Evolutionary conservation across 2,888 invertebrate species (phyloP).

Genomic region (Oxycera nigricornis): DNA sequence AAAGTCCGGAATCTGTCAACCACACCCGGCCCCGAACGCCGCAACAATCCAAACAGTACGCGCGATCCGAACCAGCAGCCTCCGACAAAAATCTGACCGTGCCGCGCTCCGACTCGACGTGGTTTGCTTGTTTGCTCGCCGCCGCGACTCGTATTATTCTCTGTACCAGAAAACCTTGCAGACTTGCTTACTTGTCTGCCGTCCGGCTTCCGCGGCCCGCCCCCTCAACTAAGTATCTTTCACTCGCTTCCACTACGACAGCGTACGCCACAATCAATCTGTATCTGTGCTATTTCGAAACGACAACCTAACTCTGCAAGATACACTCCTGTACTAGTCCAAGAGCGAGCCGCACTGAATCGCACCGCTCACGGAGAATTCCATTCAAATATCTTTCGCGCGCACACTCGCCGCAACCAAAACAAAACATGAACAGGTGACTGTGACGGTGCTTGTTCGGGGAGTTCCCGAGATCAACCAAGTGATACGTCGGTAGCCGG

Average conservation of each 20-base stretch:
- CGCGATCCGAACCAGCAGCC: conserved; percentile 5
- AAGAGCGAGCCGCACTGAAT: conserved; percentile 12
- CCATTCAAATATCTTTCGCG: conserved; percentile 14
- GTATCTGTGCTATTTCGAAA: not conserved
- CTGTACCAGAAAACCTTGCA: conserved; percentile 23
- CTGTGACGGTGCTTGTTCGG: not conserved
- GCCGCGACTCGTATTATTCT: too few relatives aligned
- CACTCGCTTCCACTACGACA: not conserved
- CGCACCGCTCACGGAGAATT: not conserved
- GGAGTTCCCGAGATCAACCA: not conserved
- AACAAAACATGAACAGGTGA: conserved; percentile 24
- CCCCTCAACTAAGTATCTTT: not conserved
- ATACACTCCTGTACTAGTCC: conserved; percentile 27
- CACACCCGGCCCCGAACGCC: conserved; percentile 25
- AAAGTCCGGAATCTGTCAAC: conserved; percentile 29
- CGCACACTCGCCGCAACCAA: conserved; percentile 5
- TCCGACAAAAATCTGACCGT: conserved; percentile 27
- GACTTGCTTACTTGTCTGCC: conserved; percentile 14
- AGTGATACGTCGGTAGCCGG: too few relatives aligned
- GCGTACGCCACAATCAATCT: conserved; percentile 7
- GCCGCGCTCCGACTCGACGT: not conserved
- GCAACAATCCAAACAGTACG: not conserved
- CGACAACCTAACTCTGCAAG: not conserved
- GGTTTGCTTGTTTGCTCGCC: not conserved
- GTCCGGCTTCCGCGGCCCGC: not conserved